phyloP scores from a whole-genome alignment of 2,888 invertebrate species.

The Pardosa pseudoannulata region DNA sequence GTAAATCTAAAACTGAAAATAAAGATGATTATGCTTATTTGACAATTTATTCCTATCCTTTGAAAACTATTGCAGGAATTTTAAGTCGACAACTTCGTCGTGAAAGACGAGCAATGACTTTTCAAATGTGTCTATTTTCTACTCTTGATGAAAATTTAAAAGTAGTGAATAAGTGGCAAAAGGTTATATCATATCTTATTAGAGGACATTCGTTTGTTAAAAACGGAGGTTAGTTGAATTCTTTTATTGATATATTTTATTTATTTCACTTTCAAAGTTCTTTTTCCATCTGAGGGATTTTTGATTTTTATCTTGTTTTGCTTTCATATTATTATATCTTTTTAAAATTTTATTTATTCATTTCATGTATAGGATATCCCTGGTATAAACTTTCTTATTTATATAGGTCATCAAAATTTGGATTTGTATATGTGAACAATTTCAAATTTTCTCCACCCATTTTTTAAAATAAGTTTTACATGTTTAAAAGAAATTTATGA shows the following conservation, averaged over 20 bases:
- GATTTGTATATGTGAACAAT: too few species aligned
- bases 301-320: too few species aligned
- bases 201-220: conserved; percentile 35
- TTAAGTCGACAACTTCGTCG: conserved; percentile 52
- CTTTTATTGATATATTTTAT: not conserved
- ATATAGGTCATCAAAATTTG: too few species aligned
- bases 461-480: too few species aligned
- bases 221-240: conserved; percentile 50
- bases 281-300: too few species aligned
- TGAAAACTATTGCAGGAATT: conserved; percentile 43
- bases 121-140: conserved; percentile 40
- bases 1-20: conserved; percentile 28
- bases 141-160: conserved; percentile 55
- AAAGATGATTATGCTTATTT: conserved; percentile 52
- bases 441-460: too few species aligned
- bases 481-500: too few species aligned
- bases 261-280: not conserved
- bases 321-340: too few species aligned
- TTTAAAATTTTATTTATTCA: too few species aligned
- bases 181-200: conserved; percentile 52
- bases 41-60: conserved; percentile 60
- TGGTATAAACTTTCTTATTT: too few species aligned
- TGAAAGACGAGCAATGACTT: conserved; percentile 50
- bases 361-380: too few species aligned
- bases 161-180: conserved; percentile 53